Conservation (phyloP, 1,140 invertebrate genomes). For the Melipona quadrifasciata region DNA sequence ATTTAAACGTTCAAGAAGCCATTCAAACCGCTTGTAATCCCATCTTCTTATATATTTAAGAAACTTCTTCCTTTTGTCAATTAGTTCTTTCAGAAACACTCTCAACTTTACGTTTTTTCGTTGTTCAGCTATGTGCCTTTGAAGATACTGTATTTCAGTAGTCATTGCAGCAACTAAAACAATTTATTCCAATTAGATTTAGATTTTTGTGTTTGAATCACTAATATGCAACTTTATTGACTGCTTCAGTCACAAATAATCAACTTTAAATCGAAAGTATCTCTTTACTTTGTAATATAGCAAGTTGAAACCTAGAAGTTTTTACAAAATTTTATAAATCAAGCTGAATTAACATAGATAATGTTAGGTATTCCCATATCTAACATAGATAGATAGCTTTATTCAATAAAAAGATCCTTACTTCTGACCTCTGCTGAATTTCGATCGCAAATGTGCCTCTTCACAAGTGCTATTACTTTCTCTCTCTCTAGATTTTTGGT, state of each 20-base stretch:
- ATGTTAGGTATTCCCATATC: background rate
- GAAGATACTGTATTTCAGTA: slow-evolving; percentile 82
- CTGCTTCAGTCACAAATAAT: too few relatives aligned
- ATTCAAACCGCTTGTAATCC: slow-evolving; percentile 93
- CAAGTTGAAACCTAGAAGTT: background rate
- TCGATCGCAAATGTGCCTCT: slow-evolving; percentile 82
- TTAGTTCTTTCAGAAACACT: slow-evolving; percentile 86
- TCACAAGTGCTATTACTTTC: slow-evolving; percentile 81
- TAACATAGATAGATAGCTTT: background rate
- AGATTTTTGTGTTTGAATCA: background rate
- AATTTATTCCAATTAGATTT: background rate
- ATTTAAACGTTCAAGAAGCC: slow-evolving; percentile 91
- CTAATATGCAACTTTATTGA: background rate
- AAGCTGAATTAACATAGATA: background rate
- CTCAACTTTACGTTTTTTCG: slow-evolving; percentile 83
- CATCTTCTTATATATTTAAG: slow-evolving; percentile 86
- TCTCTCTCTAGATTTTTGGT: slow-evolving; percentile 74
- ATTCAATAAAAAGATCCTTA: slow-evolving; percentile 67
- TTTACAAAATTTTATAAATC: background rate
- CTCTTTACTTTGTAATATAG: too few relatives aligned
- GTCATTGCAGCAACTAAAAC: slow-evolving; percentile 83
- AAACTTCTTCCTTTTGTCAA: slow-evolving; percentile 88
- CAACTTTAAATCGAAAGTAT: too few relatives aligned
- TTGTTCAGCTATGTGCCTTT: slow-evolving; percentile 80
- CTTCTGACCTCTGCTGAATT: slow-evolving; percentile 83